These are phyloP conservation scores for Corynorhinus townsendii DNA, from an alignment of 2,113 vertebrate species.

Conservation along the genomic window DNA sequence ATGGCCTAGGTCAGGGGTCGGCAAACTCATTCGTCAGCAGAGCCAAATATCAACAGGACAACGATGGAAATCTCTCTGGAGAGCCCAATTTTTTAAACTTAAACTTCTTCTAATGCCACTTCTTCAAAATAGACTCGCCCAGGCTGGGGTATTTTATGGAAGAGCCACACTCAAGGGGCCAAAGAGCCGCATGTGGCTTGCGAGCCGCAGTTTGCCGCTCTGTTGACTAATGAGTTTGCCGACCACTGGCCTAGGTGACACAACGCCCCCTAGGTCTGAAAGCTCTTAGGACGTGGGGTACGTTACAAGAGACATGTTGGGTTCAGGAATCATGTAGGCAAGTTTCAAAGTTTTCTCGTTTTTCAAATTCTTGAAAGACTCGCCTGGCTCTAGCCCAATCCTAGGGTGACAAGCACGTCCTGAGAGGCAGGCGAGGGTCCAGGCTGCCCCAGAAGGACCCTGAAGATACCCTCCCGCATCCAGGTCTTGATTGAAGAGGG, in stretches of 20 bases:
- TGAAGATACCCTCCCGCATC: not conserved
- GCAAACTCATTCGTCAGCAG: too few species aligned
- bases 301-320: not conserved
- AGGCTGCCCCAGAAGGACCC: not conserved
- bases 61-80: too few species aligned
- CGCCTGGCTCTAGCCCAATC: not conserved
- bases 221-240: too few species aligned
- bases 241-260: not conserved
- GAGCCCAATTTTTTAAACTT: too few species aligned
- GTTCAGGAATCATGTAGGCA: not conserved
- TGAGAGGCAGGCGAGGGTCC: not conserved
- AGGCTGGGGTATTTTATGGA: too few species aligned
- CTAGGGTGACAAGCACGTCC: not conserved
- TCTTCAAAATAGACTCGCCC: too few species aligned
- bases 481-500: not conserved
- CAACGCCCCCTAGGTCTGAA: not conserved
- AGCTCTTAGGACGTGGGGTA: not conserved
- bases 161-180: too few species aligned
- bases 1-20: not conserved
- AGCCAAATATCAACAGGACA: too few species aligned
- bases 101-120: too few species aligned
- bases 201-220: too few species aligned
- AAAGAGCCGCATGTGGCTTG: too few species aligned
- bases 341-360: not conserved
- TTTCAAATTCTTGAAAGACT: not conserved